Conservation (phyloP, 2,888 invertebrate species). For the Caenorhabditis zanzibari region DNA sequence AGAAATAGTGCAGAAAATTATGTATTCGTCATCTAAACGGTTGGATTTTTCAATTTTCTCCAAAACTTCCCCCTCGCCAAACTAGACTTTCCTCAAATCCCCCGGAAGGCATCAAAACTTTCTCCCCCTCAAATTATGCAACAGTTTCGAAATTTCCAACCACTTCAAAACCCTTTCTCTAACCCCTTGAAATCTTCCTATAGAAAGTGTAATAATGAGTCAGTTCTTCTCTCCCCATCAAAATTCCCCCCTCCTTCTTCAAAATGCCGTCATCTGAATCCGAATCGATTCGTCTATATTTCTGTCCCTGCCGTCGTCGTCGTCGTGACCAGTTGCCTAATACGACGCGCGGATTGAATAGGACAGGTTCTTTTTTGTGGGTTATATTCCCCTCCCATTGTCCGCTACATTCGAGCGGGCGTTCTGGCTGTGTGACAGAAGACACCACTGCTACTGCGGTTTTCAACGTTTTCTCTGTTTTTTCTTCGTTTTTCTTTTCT, state of each 20-base stretch:
- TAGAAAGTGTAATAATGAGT: constrained; percentile 52
- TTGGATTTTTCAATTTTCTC: too few species aligned
- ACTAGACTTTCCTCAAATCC: background rate
- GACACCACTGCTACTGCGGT: background rate
- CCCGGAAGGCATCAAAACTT: background rate
- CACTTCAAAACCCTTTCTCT: constrained; percentile 27
- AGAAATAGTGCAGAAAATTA: too few species aligned
- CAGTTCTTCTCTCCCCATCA: constrained; percentile 47
- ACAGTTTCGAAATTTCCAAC: constrained; percentile 22
- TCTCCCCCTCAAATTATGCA: constrained; percentile 17
- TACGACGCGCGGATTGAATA: constrained; percentile 28
- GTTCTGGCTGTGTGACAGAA: background rate
- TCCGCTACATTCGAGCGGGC: constrained; percentile 18
- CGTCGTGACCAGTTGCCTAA: constrained; percentile 59
- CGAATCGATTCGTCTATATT: constrained; percentile 22
- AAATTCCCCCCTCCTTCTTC: constrained; percentile 1
- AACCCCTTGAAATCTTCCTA: constrained; percentile 20
- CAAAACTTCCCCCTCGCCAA: background rate
- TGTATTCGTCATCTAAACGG: too few species aligned
- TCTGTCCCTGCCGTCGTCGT: constrained; percentile 5
- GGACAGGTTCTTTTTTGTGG: constrained; percentile 56
- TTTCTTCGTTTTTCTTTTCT: too few species aligned
- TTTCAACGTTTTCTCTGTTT: constrained; percentile 11
- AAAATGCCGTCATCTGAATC: constrained; percentile 28
- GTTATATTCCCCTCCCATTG: constrained; percentile 21